These are phyloP conservation scores for Coendou prehensilis DNA, from an alignment of 2,797 vertebrate genomes.

Conservation along the genomic window DNA sequence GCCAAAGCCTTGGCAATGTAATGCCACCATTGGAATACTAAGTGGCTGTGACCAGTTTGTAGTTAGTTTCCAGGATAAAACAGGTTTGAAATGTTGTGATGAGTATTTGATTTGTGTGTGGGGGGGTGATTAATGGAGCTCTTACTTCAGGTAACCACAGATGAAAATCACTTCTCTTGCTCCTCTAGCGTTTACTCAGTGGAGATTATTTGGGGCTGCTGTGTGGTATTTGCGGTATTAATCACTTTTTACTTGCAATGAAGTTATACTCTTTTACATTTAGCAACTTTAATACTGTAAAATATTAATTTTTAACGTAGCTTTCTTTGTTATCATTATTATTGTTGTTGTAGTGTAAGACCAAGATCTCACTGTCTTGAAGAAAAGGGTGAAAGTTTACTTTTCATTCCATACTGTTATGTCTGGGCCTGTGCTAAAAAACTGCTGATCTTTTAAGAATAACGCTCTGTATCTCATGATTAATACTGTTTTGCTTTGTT, in stretches of 20 bases:
- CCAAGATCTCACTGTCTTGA: neutral
- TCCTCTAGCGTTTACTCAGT: neutral
- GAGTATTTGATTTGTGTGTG: neutral
- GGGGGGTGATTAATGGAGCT: neutral
- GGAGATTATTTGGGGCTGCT: neutral
- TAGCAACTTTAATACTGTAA: neutral
- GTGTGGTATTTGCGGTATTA: neutral
- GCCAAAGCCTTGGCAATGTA: slow-evolving; percentile 13
- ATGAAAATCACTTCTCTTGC: neutral
- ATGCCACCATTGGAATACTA: slow-evolving; percentile 12
- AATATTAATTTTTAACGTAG: neutral
- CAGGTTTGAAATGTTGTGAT: slow-evolving; percentile 22
- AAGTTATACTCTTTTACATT: neutral
- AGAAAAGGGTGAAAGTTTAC: neutral
- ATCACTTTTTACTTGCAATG: neutral
- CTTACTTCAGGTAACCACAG: neutral
- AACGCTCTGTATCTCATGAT: neutral
- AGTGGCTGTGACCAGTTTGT: neutral
- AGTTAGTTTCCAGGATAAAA: neutral
- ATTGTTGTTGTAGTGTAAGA: neutral
- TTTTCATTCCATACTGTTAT: neutral
- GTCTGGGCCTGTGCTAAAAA: neutral
- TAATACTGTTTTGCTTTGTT: neutral
- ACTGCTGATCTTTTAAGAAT: neutral
- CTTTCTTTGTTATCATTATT: neutral